A percentile compares a stretch with the other conserved stretches of the same genome.
phyloP scores from a whole-genome alignment of 2,113 vertebrate genomes.

The Aythya baeri region DNA sequence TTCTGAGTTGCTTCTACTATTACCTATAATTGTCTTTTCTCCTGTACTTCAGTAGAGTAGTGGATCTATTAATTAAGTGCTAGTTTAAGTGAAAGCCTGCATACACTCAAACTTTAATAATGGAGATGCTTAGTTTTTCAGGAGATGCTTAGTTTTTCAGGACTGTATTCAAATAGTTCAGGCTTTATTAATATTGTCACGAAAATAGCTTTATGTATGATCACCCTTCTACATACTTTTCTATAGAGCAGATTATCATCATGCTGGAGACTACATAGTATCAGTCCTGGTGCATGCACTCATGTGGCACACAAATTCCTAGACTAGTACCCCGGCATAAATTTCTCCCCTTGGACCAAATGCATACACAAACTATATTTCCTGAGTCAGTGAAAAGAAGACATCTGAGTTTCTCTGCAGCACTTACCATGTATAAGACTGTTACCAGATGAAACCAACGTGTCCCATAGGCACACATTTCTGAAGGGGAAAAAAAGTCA shows the following conservation, averaged over 20 bases:
- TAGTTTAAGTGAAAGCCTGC: neutral
- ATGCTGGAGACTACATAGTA: neutral
- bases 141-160: neutral
- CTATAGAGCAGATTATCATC: neutral
- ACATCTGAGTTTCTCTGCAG: neutral
- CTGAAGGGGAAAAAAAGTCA: conserved; percentile 61
- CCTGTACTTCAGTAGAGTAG: neutral
- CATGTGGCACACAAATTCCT: neutral
- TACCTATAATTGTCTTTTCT: neutral
- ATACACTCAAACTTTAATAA: neutral
- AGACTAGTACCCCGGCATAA: neutral
- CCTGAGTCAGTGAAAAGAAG: neutral
- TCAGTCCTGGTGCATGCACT: neutral
- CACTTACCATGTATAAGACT: conserved; percentile 89
- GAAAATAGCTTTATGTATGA: neutral
- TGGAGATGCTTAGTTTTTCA: neutral
- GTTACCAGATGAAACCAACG: conserved; percentile 87
- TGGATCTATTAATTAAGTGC: neutral
- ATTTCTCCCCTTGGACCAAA: neutral
- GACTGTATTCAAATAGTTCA: neutral
- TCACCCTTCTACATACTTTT: neutral
- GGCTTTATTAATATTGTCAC: neutral
- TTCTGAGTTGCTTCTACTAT: neutral
- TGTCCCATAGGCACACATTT: conserved; percentile 95
- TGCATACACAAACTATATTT: neutral